phyloP scores from a whole-genome alignment of 2,113 vertebrate species.

The Siniperca knerii region DNA sequence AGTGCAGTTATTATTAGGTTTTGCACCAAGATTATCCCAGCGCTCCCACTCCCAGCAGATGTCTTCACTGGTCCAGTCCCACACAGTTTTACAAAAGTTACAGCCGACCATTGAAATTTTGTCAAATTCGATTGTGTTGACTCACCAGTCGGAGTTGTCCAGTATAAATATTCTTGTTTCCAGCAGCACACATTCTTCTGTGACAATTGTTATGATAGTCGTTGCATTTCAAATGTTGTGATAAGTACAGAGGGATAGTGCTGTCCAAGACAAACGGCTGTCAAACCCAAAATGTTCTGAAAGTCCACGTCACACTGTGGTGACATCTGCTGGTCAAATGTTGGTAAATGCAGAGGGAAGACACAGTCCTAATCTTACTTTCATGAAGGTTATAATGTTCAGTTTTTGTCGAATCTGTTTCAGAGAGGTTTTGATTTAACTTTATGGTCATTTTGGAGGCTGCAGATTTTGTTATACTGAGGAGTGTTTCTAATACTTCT shows the following conservation, averaged over 20 bases:
- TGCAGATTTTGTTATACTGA: no score
- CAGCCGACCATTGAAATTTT: background rate
- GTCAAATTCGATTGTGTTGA: background rate
- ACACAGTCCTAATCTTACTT: no score
- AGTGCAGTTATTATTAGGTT: background rate
- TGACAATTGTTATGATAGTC: no score
- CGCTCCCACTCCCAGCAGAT: background rate
- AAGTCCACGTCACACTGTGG: background rate
- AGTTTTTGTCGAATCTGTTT: no score
- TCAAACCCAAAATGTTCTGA: background rate
- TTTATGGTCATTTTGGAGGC: no score
- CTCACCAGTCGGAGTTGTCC: background rate
- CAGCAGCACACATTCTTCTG: background rate
- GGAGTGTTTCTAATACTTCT: no score
- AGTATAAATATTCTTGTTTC: background rate
- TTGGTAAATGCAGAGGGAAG: background rate
- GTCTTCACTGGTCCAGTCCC: background rate
- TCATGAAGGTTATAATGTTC: no score
- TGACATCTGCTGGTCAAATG: background rate
- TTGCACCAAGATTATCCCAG: background rate
- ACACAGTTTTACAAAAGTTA: background rate
- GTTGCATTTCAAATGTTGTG: background rate
- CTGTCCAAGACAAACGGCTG: background rate
- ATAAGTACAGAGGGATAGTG: background rate
- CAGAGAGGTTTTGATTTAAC: no score